Evolutionary conservation across 2,888 invertebrate genomes (phyloP).

Genomic region (Aphodius granarius): DNA sequence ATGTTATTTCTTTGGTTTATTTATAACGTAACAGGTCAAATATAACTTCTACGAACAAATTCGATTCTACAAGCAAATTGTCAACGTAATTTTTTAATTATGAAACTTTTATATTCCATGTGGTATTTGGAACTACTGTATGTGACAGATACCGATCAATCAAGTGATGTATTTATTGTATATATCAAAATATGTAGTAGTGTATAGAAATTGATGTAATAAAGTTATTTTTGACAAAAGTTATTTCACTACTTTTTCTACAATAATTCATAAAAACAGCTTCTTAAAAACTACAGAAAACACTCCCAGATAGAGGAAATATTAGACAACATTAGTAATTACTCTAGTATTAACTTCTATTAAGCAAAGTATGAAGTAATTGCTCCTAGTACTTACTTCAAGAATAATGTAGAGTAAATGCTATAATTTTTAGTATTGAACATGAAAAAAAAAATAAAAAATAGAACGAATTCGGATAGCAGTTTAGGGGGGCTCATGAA

Average conservation of each 20-base stretch:
- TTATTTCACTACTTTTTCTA: not conserved
- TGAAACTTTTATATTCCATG: not conserved
- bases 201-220: not conserved
- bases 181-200: not conserved
- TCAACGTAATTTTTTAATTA: not conserved
- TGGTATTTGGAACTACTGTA: not conserved
- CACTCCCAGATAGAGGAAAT: too few species aligned
- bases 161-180: not conserved
- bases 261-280: too few species aligned
- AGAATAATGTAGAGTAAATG: too few species aligned
- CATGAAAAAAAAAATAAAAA: not conserved
- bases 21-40: not conserved
- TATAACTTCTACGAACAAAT: not conserved
- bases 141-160: not conserved
- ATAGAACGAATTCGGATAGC: slow-evolving; percentile 60
- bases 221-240: not conserved
- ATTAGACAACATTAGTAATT: too few species aligned
- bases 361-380: too few species aligned
- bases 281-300: too few species aligned
- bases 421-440: too few species aligned
- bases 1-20: too few species aligned
- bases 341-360: too few species aligned
- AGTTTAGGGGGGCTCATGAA: slow-evolving; percentile 63
- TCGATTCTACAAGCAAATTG: too few species aligned
- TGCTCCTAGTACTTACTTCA: too few species aligned